Evolutionary conservation across 2,797 vertebrate species (phyloP), one percentile per base, ranked within the genome.

Genomic region (Iguana delicatissima): DNA sequence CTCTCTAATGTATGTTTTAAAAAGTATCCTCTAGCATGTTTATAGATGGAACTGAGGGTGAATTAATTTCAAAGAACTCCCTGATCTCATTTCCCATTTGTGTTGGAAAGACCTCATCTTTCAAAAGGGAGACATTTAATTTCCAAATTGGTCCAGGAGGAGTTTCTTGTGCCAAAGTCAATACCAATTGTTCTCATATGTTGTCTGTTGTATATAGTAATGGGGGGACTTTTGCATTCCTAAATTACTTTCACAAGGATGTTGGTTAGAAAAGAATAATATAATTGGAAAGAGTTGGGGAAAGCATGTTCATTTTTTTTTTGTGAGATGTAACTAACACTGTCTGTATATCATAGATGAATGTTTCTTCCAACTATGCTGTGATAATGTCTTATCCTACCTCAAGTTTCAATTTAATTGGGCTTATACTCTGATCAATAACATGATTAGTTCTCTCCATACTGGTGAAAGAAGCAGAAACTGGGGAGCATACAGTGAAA

Each of bases 41-140:
- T 90, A 32, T 83, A 83, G 32, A 69, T 83, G 16, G 59, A 35
- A 4, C 26, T 83, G 46, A 84, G 72, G 88, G 59, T 20, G 18
- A 90, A 42, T 87, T 87, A 87, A 84, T 90, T 87, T 76, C n/a
- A 83, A 87, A 83, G 72, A 87, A 83, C 9, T 87, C 46, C 69
- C 57, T 90, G 80, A 90, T 90, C 80, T 87, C 89, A 90, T 90
- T 90, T 83, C 84, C 85, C 72, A 77, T 77, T 83, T 84, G 59
- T 77, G 72, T 87, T 80, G n/a, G 59, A 38, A 62, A 87, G n/a
- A 76, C 85, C 59, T 83, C 10, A 76, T 87, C 59, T 90, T 87
- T 83, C 80, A 87, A 57, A 76, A 77, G 67, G n/a, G 69, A 87
- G 72, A 84, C 85, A 87, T 90, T 90, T 87, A 52, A 87, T 90